phyloP scores from a whole-genome alignment of 2,113 vertebrate genomes.

The Brachyhypopomus occidentalis region DNA sequence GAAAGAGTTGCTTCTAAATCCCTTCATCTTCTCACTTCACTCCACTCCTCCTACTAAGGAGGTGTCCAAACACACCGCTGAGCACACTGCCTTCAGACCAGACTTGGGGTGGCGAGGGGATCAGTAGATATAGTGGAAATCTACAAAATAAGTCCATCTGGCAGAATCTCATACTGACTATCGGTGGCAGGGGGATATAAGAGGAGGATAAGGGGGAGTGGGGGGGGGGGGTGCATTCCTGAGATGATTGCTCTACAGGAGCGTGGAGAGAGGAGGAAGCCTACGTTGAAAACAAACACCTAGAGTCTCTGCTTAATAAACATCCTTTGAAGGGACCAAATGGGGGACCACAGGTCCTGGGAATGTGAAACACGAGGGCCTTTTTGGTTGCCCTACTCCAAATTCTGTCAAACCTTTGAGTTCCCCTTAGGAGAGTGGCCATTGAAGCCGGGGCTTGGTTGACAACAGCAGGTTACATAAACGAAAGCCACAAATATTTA shows the following conservation, averaged over 20 bases:
- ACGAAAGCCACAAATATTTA: not conserved
- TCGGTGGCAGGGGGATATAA: slow-evolving; percentile 48
- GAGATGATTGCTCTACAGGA: slow-evolving; percentile 48
- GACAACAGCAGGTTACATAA: too few relatives aligned
- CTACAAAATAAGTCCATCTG: slow-evolving; percentile 58
- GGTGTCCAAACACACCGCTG: too few relatives aligned
- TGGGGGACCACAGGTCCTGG: not conserved
- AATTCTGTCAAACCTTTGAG: not conserved
- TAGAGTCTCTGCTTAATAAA: slow-evolving; percentile 20
- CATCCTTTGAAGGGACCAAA: not conserved
- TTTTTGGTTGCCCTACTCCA: not conserved
- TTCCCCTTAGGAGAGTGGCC: not conserved
- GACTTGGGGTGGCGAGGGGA: not conserved
- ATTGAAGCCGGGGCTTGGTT: not conserved
- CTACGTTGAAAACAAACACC: slow-evolving; percentile 36
- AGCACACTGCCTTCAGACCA: not conserved
- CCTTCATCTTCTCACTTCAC: too few relatives aligned
- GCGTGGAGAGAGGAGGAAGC: slow-evolving; percentile 22
- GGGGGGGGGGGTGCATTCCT: slow-evolving; percentile 59
- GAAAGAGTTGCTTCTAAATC: too few relatives aligned
- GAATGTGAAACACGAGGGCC: not conserved
- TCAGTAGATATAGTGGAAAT: not conserved
- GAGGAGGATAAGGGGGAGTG: slow-evolving; percentile 40
- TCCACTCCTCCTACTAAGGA: not conserved
- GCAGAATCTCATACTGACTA: slow-evolving; percentile 53